Base-by-base conservation (phyloP, 2,113 vertebrate species). In the Cranoglanis bouderius region DNA sequence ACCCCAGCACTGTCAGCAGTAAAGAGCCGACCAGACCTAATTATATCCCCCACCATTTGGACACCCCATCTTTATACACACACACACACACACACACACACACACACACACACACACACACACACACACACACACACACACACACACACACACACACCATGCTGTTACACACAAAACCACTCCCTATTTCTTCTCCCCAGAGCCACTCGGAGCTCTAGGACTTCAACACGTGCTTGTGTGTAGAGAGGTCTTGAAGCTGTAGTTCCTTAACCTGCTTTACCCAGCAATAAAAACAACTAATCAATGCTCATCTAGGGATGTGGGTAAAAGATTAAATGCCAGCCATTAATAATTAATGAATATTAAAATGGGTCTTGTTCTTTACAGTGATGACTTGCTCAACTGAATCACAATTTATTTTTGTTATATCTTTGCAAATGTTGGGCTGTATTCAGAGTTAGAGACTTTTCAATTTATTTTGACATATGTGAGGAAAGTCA, bases 21-120 rank as follows among this genome's bases (percentile, higher is more conserved):
- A 95, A 94, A 92, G 92, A 92, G 93, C 90, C 91, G 86, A 88
- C 87, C 92, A 92, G 92, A 94, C 94, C 95, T 96, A 96, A 96
- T 95, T 95, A 95, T 95, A 96, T 94, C 95, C 91, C 91, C 92
- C 90, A 93, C n/a, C 32, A 88, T 70, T 94, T 95, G 93, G 94
- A 94, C 94, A 93, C 92, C 93, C 94, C 93, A 92, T 90, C 91
- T 92, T 93, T 90, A 92, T 85, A 93, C 88, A 92, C 92, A 91
- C 91, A 87, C 88, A 90, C 75, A 91, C 53, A 82, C 75, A 82
- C 65, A 87, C 88, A 90, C 75, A 91, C 53, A 82, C 75, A 82
- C 65, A 93, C 88, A 92, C 92, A 91, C 91, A 87, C 88, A 90
- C 75, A 91, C 53, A 82, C 75, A 82, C 65, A 93, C 88, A 92